Conservation (phyloP, 2,797 vertebrate species). For the Notolepis coatsorum region DNA sequence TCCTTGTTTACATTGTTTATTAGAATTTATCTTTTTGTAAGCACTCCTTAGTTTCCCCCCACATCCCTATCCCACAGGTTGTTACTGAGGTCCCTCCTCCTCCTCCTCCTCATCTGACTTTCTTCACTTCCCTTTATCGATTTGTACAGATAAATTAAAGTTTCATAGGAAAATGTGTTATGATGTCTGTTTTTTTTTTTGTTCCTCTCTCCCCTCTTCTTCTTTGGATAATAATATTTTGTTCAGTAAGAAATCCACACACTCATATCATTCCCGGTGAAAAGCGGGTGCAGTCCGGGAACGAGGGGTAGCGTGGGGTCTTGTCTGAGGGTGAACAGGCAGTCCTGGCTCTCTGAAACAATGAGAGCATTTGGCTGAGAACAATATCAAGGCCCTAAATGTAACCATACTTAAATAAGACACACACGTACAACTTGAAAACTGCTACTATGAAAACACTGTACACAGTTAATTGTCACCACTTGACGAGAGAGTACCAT, state of each 20-base stretch:
- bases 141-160: slow-evolving; percentile 71
- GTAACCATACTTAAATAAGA: slow-evolving; percentile 28
- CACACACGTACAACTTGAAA: slow-evolving; percentile 25
- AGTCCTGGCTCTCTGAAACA: slow-evolving; percentile 12
- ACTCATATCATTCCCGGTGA: slow-evolving; percentile 28
- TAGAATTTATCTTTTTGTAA: slow-evolving; percentile 53
- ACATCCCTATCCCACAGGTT: slow-evolving; percentile 32
- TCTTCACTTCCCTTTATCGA: slow-evolving; percentile 46
- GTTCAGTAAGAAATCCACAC: slow-evolving; percentile 61
- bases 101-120: slow-evolving; percentile 23
- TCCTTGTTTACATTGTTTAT: slow-evolving; percentile 60
- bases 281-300: background rate
- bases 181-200: slow-evolving; percentile 27
- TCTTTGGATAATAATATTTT: slow-evolving; percentile 45
- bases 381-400: slow-evolving; percentile 35
- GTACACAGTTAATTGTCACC: slow-evolving; percentile 47
- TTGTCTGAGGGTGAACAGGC: slow-evolving; percentile 4
- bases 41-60: slow-evolving; percentile 49
- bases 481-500: slow-evolving; percentile 35
- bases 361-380: slow-evolving; percentile 46
- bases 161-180: slow-evolving; percentile 59
- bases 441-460: slow-evolving; percentile 37
- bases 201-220: no score
- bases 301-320: background rate
- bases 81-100: slow-evolving; percentile 44